Evolutionary conservation across 2,888 invertebrate species (phyloP).

Genomic region (Nemoura dubitans): DNA sequence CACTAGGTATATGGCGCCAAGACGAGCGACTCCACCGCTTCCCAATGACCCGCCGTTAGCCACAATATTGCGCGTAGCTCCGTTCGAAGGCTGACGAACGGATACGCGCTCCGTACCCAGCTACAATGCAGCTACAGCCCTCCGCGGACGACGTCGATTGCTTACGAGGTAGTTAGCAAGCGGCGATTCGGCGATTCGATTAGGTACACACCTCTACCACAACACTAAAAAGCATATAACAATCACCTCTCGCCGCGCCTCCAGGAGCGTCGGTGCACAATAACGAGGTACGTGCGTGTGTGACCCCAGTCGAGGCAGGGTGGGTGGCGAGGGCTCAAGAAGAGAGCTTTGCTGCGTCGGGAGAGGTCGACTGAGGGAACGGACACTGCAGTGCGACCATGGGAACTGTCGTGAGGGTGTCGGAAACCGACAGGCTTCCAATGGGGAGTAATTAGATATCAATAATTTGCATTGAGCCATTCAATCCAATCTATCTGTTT

Average conservation of each 20-base stretch:
- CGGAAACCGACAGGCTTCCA: too few relatives aligned
- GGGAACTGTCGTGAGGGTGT: too few relatives aligned
- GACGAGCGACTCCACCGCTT: not conserved
- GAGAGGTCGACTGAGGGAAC: not conserved
- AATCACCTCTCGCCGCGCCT: slow-evolving; percentile 8
- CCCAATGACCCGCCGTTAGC: not conserved
- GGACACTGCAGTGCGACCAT: too few relatives aligned
- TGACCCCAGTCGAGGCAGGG: not conserved
- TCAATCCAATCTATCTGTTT: too few relatives aligned
- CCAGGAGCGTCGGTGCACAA: not conserved
- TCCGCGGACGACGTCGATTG: not conserved
- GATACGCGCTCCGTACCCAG: not conserved
- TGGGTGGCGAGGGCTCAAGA: not conserved
- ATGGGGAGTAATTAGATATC: too few relatives aligned
- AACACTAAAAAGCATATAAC: slow-evolving; percentile 56
- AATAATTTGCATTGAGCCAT: too few relatives aligned
- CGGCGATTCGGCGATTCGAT: slow-evolving; percentile 58
- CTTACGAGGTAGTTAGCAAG: slow-evolving; percentile 48
- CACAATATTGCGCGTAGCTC: not conserved
- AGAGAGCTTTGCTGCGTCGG: not conserved
- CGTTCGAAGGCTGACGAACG: not conserved
- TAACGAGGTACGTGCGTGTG: not conserved
- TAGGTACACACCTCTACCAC: slow-evolving; percentile 55
- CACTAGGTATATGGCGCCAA: too few relatives aligned
- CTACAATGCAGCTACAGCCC: too few relatives aligned